phyloP scores from a whole-genome alignment of 2,888 invertebrate species.

The Drosophila subsilvestris region DNA sequence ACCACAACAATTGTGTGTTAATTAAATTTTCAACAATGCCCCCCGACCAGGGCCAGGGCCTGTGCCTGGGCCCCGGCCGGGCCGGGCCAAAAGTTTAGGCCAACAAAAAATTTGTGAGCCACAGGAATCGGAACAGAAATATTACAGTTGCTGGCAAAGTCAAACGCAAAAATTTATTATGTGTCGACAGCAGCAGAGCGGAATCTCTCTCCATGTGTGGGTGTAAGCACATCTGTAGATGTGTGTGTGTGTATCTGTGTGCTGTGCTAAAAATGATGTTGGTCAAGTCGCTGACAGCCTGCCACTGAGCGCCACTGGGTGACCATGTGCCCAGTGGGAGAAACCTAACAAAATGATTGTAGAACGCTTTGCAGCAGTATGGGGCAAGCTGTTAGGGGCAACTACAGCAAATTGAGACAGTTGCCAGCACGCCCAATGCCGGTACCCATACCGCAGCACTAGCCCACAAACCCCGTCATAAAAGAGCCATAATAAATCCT shows the following conservation, averaged over 20 bases:
- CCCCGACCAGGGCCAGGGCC: conserved; percentile 14
- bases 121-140: conserved; percentile 44
- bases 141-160: conserved; percentile 48
- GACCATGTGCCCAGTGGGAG: conserved; percentile 15
- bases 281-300: conserved; percentile 62
- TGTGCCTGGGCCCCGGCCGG: too few relatives aligned
- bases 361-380: background rate
- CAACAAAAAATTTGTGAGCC: conserved; percentile 35
- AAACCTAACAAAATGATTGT: conserved; percentile 38
- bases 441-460: conserved; percentile 1
- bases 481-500: conserved; percentile 73
- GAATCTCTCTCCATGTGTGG: conserved; percentile 31
- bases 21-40: conserved; percentile 63
- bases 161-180: conserved; percentile 65
- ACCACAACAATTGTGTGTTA: conserved; percentile 63
- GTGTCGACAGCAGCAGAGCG: conserved; percentile 55
- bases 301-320: conserved; percentile 37
- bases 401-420: conserved; percentile 46
- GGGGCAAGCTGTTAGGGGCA: conserved; percentile 20
- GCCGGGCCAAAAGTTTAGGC: conserved; percentile 18
- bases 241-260: conserved; percentile 17
- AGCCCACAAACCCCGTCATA: conserved; percentile 32
- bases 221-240: conserved; percentile 5
- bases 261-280: conserved; percentile 59
- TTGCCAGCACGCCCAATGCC: conserved; percentile 11